Base-by-base conservation (phyloP, 1,140 invertebrate species). In the Aphaenogaster rudis region DNA sequence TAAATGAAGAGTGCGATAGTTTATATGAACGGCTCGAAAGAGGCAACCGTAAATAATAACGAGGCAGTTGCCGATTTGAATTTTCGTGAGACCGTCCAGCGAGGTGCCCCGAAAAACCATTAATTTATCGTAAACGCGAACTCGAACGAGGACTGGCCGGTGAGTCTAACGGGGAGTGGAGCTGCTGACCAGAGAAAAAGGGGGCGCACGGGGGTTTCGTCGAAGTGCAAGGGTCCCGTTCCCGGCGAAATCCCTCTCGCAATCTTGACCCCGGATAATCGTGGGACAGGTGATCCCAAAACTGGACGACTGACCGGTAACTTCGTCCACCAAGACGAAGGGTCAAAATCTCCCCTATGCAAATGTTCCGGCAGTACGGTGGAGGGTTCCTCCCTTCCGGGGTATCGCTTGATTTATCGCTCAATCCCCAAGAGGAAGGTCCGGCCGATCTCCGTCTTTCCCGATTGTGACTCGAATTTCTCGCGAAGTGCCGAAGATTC, bases 241-340 rank as follows among this genome's bases (percentile, higher is more conserved):
- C 82, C 81, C 76, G 82, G 54, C 17, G 1, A 52, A 52, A 76
- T 86, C 87, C 85, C 86, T 92, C 88, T 86, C 78, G 85, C 76
- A 91, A 94, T 94, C 94, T 95, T 94, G 93, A 94, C 93, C 94
- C 93, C 74, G 92, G 92, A 93, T 95, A 95, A 95, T 94, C 93
- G 91, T 92, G 88, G 94, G 93, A 93, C 94, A 94, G 94, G 93
- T 94, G 93, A 94, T 93, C 93, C 86, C 84, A 84, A 80, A 81
- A 85, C 91, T 88, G 88, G 66, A 91, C 89, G 72, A 93, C 89
- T 94, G 93, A 93, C 93, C 93, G 89, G 88, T 90, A 80, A 74
- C 84, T 82, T 86, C 66, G 69, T 69, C 52, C 88, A 33, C 45
- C 54, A 61, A 85, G 80, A 78, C 80, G 85, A 88, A 87, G 77